Percentiles rank a stretch among this genome's conserved stretches.
phyloP scores from a whole-genome alignment of 2,113 vertebrate genomes.

The Ctenodactylus gundi region DNA sequence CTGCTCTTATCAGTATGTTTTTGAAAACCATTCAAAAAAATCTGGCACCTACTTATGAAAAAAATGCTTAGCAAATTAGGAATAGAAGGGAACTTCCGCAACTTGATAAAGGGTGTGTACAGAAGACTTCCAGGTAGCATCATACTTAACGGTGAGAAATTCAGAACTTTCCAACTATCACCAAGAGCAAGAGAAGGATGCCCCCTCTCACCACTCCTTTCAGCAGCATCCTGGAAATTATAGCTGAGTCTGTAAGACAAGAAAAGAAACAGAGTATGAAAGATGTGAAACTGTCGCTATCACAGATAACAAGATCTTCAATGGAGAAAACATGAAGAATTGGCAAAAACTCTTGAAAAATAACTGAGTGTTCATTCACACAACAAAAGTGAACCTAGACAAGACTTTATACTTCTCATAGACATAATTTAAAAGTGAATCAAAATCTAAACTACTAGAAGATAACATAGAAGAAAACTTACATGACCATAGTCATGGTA shows the following conservation, averaged over 20 bases:
- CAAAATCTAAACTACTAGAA: too few relatives aligned
- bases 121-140: too few relatives aligned
- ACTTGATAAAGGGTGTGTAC: too few relatives aligned
- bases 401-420: too few relatives aligned
- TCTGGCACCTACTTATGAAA: neutral
- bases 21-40: neutral
- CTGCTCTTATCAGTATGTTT: too few relatives aligned
- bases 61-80: neutral
- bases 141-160: neutral
- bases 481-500: too few relatives aligned
- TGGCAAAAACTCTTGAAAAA: too few relatives aligned
- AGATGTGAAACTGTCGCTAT: neutral
- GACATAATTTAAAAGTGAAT: too few relatives aligned
- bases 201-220: neutral
- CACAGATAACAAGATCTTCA: neutral
- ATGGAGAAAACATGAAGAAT: neutral
- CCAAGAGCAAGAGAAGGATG: neutral
- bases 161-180: neutral
- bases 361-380: too few relatives aligned
- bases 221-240: neutral
- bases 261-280: neutral
- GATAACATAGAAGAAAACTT: too few relatives aligned
- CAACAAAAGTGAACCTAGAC: too few relatives aligned
- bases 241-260: neutral
- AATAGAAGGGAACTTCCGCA: neutral